Evolutionary conservation across 2,888 invertebrate species (phyloP).

Genomic region (Macrophya alboannulata): DNA sequence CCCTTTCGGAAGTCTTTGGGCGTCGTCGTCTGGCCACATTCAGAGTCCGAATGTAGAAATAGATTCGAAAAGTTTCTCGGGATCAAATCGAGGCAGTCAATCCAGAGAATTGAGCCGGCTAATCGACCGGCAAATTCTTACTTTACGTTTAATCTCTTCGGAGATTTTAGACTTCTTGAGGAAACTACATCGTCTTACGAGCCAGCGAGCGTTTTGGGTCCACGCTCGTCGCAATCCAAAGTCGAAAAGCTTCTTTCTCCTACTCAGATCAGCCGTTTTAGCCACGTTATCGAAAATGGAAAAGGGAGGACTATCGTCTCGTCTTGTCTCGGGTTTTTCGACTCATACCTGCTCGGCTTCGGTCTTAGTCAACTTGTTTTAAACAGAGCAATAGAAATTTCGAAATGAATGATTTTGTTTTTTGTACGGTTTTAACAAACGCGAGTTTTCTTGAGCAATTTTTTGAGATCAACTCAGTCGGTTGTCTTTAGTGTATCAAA

Average conservation of each 20-base stretch:
- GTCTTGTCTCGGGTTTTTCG: neutral
- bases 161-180: neutral
- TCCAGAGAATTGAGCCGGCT: neutral
- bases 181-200: neutral
- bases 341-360: neutral
- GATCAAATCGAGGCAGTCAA: neutral
- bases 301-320: neutral
- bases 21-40: neutral
- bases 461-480: neutral
- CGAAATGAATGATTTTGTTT: neutral
- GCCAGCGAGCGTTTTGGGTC: neutral
- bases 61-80: neutral
- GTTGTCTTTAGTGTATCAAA: neutral
- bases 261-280: slow-evolving; percentile 33
- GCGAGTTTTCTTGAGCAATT: too few species aligned
- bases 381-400: neutral
- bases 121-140: slow-evolving; percentile 33
- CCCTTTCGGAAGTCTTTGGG: neutral
- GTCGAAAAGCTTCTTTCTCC: neutral
- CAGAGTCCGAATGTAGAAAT: neutral
- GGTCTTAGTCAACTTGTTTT: neutral
- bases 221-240: neutral
- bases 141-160: slow-evolving; percentile 13
- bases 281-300: slow-evolving; percentile 28
- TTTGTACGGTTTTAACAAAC: too few species aligned